Conservation (phyloP, 1,140 invertebrate genomes). For the Sarcophaga bullata region DNA sequence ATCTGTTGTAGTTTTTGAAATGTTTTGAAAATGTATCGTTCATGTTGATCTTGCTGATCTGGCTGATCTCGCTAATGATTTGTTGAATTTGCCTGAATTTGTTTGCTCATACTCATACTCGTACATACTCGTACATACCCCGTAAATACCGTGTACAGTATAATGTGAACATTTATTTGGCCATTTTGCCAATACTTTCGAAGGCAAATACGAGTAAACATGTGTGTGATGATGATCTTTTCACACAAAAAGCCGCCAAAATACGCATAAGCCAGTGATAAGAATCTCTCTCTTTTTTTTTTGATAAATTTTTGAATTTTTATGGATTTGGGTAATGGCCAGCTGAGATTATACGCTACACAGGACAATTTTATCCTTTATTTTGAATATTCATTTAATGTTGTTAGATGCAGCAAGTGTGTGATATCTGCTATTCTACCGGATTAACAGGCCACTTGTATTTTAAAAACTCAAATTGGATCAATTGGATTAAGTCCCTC, state of each 20-base stretch:
- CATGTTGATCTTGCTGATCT: slow-evolving; percentile 37
- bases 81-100: slow-evolving; percentile 31
- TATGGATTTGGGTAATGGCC: not conserved
- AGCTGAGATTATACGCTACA: not conserved
- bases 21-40: slow-evolving; percentile 27
- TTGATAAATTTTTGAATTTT: not conserved
- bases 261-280: slow-evolving; percentile 35
- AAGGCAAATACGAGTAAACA: not conserved
- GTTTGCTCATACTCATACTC: not conserved
- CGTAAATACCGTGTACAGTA: too few relatives aligned
- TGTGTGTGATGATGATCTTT: slow-evolving; percentile 3
- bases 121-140: too few relatives aligned
- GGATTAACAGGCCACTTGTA: too few relatives aligned
- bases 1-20: slow-evolving; percentile 27
- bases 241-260: slow-evolving; percentile 38
- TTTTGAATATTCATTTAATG: too few relatives aligned
- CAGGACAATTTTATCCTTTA: too few relatives aligned
- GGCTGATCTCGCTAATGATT: slow-evolving; percentile 34
- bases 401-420: too few relatives aligned
- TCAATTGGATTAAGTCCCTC: too few relatives aligned
- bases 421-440: too few relatives aligned
- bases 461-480: too few relatives aligned
- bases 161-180: not conserved
- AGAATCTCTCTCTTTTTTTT: slow-evolving; percentile 24
- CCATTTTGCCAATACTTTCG: not conserved